Evolutionary conservation across 2,113 vertebrate genomes (phyloP).

Genomic region (Progne subis): DNA sequence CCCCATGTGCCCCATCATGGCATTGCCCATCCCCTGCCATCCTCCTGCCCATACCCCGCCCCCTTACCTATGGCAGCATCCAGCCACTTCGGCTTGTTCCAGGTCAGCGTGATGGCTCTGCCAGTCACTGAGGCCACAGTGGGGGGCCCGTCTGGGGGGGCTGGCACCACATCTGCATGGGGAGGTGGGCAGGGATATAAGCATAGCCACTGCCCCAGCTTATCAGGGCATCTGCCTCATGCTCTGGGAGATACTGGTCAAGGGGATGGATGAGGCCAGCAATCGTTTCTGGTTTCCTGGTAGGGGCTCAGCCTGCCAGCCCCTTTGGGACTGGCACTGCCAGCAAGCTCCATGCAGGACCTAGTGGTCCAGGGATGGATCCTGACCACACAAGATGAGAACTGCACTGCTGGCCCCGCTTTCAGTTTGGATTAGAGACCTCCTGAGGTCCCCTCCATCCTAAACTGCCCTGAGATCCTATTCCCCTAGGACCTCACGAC

Average conservation of each 20-base stretch:
- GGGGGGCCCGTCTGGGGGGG: slow-evolving; percentile 89
- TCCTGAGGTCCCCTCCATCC: background rate
- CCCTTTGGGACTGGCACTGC: background rate
- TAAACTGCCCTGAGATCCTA: background rate
- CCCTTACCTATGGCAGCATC: slow-evolving; percentile 90
- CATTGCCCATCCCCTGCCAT: background rate
- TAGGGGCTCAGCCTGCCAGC: background rate
- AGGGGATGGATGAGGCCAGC: background rate
- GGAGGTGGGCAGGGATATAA: background rate
- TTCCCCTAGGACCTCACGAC: rapidly evolving
- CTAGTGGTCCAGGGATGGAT: background rate
- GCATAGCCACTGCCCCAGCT: background rate
- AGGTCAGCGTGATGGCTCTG: slow-evolving; percentile 85
- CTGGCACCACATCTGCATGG: slow-evolving; percentile 90
- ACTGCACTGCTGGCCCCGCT: background rate
- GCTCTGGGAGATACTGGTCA: rapidly evolving
- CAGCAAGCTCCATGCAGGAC: background rate
- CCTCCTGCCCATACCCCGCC: background rate
- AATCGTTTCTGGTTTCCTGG: background rate
- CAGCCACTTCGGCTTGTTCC: slow-evolving; percentile 92
- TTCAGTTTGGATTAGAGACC: background rate
- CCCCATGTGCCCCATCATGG: rapidly evolving
- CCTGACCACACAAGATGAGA: background rate
- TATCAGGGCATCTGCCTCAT: background rate
- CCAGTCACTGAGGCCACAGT: slow-evolving; percentile 86